Evolutionary conservation across 2,888 invertebrate genomes (phyloP), one percentile per base, ranked within the genome.

Genomic region (Tetrapedia diversipes): DNA sequence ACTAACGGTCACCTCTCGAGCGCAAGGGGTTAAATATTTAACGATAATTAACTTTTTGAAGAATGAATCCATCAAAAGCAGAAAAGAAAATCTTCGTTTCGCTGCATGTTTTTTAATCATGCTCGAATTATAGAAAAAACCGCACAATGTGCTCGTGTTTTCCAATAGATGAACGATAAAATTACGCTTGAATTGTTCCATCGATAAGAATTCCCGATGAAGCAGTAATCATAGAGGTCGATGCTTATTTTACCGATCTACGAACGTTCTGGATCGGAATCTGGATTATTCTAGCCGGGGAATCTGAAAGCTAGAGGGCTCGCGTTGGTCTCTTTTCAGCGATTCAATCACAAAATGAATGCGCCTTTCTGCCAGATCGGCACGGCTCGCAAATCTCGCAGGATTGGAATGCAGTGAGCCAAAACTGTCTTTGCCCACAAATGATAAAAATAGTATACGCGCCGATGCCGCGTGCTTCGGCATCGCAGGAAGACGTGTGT

Each of bases 401-500:
- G 72, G 72, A 68, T 68, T 72, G 72, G 72, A 72, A 72, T 60
- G 72, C 69, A 16, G 37, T 14, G 69, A 72, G 72, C 72, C 72
- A 72, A 72, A 72, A 69, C 59, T 68, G 72, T 72, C 72, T 56
- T 70, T 68, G 59, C 57, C 67, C 51, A 53, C 69, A 69, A 68
- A 72, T 69, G 72, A 68, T 68, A 72, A 72, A 72, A 72, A 72
- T 72, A 72, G 72, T 72, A 45, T 72, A 60, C 59, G 37, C 39
- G 43, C 51, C 63, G 51, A 61, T 63, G 65, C 56, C 24, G 47
- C 60, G 37, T 66, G 51, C 75, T 76, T 49, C 63, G 24, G 39
- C 59, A 24, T 32, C 68, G 29, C 16, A 54, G 45, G 39, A 60
- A 53, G 57, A 57, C n/a, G 14, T 11, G 47, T 72, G 22, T 43